Evolutionary conservation across 2,888 invertebrate species (phyloP).

Genomic region (Lepeophtheirus nordmannii): DNA sequence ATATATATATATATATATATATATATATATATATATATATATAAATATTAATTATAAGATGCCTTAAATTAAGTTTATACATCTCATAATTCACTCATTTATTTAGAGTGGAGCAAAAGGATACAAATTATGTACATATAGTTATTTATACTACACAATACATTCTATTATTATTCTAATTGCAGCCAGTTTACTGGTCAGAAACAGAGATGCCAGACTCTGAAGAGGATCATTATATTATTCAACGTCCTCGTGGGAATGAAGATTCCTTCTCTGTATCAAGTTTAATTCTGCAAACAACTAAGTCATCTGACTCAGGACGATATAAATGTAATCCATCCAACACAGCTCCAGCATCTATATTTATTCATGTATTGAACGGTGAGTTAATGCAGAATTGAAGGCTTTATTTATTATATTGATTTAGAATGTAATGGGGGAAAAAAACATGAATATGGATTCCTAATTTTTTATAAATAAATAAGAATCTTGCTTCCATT

Average conservation of each 20-base stretch:
- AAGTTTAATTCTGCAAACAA: background rate
- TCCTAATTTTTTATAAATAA: too few relatives aligned
- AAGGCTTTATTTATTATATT: background rate
- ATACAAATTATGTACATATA: too few relatives aligned
- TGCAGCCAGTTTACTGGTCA: background rate
- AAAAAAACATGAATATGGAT: background rate
- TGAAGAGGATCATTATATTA: background rate
- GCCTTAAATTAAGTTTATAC: too few relatives aligned
- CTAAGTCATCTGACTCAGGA: constrained; percentile 11
- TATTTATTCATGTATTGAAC: constrained; percentile 17
- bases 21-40: too few relatives aligned
- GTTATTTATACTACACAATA: too few relatives aligned
- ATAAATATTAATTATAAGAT: too few relatives aligned
- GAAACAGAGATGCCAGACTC: background rate
- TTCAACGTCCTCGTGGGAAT: background rate
- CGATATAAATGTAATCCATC: constrained; percentile 19
- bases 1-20: too few relatives aligned
- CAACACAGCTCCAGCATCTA: constrained; percentile 20
- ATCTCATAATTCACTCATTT: too few relatives aligned
- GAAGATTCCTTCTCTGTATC: background rate
- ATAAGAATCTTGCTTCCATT: too few relatives aligned
- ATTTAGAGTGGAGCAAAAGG: too few relatives aligned
- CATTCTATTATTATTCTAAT: too few relatives aligned
- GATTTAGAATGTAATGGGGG: background rate
- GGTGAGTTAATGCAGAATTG: background rate